Base-by-base conservation (phyloP, 2,797 vertebrate genomes). In the Anas acuta region DNA sequence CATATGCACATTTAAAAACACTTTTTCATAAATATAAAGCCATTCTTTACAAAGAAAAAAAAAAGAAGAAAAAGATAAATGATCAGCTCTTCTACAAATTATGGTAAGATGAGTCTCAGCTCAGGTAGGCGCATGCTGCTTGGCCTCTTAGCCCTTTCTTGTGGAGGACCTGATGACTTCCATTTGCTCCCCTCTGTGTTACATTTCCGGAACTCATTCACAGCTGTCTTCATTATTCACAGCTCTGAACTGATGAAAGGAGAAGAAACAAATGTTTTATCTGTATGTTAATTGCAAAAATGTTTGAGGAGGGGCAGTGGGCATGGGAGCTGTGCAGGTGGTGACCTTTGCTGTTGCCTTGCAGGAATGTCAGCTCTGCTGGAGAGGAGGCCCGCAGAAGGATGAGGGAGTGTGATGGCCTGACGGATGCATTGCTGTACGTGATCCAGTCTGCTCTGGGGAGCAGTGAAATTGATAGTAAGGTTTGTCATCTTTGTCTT, bases 381-480 rank as follows among this genome's bases (percentile, higher is more conserved):
- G 99, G 99, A 65, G 99, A 99, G 97, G 99, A 99, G 96, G 99
- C 99, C 65, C 98, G 99, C 71, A 98, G 99, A 94, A 98, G 99
- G 92, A 99, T 99, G 99, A 98, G 99, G 89, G 99, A 99, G 96
- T 99, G 99, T 47, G 99, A 99, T 45, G 99, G 99, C 56, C 98
- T 99, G 97, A 99, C 99, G 3, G 99, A 99, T 14, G 99, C 99
- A 18, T 98, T 99, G 97, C 98, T 99, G 77, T 99, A 99, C 47
- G 99, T 99, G 97, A 99, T 99, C 97, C 99, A 99, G 98, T 99
- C 99, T 18, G 99, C 99, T 65, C 98, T 99, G 94, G 99, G 99
- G 95, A 99, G 99, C 98, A 99, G 99, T 90, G 99, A 99, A 98
- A 99, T 99, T 97, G 99, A 99, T 98, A 99, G 99, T 98, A 99